Percentiles rank a stretch among this genome's conserved stretches.
phyloP scores from a whole-genome alignment of 1,140 invertebrate species.

The Anadara kagoshimensis region DNA sequence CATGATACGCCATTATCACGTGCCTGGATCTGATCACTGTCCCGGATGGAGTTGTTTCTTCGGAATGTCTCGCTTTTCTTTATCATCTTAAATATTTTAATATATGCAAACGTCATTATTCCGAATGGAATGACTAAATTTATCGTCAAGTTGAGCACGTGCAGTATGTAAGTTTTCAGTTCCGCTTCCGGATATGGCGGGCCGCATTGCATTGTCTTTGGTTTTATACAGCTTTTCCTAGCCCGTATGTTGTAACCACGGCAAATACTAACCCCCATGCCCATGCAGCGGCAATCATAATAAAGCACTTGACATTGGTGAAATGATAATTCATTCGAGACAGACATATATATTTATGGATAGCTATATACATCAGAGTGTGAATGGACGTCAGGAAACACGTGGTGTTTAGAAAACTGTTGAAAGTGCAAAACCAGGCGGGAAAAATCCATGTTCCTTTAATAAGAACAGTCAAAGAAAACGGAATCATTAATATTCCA shows the following conservation, averaged over 20 bases:
- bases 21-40: conserved; percentile 37
- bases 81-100: conserved; percentile 71
- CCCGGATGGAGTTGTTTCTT: conserved; percentile 11
- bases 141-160: conserved; percentile 65
- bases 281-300: conserved; percentile 73
- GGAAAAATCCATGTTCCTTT: conserved; percentile 53
- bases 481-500: conserved; percentile 68
- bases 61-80: conserved; percentile 63
- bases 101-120: conserved; percentile 73
- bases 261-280: conserved; percentile 69
- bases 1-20: conserved; percentile 69
- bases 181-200: conserved; percentile 63
- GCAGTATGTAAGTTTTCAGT: conserved; percentile 52
- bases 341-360: conserved; percentile 71
- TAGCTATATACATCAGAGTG: conserved; percentile 75
- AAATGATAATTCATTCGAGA: conserved; percentile 34
- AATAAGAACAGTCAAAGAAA: conserved; percentile 58
- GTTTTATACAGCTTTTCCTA: conserved; percentile 69
- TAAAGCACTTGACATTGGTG: background rate
- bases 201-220: conserved; percentile 73
- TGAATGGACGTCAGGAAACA: conserved; percentile 73
- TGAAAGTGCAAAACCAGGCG: conserved; percentile 66
- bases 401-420: conserved; percentile 72
- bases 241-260: conserved; percentile 63
- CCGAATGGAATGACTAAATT: conserved; percentile 63